Evolutionary conservation across 1,140 invertebrate genomes (phyloP).

Genomic region (Drosophila ogumai): DNA sequence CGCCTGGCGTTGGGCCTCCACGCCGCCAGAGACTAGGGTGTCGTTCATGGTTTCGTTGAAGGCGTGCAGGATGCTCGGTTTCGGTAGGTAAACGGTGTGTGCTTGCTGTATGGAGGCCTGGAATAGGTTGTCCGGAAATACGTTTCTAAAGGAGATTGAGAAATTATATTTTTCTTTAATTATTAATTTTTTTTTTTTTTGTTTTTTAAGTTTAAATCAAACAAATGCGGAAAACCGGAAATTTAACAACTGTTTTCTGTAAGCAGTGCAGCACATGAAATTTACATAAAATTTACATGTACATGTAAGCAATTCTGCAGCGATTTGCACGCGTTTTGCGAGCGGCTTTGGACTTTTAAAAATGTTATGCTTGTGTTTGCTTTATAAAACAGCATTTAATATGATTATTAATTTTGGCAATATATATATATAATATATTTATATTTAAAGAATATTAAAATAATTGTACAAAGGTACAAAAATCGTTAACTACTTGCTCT

Average conservation of each 20-base stretch:
- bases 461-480: neutral
- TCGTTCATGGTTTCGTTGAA: slow-evolving; percentile 84
- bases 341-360: neutral
- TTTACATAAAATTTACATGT: too few species aligned
- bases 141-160: slow-evolving; percentile 88
- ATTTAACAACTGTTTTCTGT: neutral
- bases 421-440: too few species aligned
- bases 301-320: too few species aligned
- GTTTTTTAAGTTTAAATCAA: neutral
- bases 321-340: neutral
- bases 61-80: slow-evolving; percentile 57
- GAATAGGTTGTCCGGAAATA: slow-evolving; percentile 95
- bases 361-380: neutral
- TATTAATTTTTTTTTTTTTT: neutral
- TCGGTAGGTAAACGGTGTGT: slow-evolving; percentile 89
- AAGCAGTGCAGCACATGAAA: neutral
- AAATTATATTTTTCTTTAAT: neutral
- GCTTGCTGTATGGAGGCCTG: slow-evolving; percentile 94
- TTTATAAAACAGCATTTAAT: neutral
- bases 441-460: too few species aligned
- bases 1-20: slow-evolving; percentile 71
- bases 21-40: slow-evolving; percentile 65
- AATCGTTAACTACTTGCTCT: neutral
- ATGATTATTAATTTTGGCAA: neutral
- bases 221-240: neutral